phyloP scores from a whole-genome alignment of 2,113 vertebrate genomes.

The Lathamus discolor region DNA sequence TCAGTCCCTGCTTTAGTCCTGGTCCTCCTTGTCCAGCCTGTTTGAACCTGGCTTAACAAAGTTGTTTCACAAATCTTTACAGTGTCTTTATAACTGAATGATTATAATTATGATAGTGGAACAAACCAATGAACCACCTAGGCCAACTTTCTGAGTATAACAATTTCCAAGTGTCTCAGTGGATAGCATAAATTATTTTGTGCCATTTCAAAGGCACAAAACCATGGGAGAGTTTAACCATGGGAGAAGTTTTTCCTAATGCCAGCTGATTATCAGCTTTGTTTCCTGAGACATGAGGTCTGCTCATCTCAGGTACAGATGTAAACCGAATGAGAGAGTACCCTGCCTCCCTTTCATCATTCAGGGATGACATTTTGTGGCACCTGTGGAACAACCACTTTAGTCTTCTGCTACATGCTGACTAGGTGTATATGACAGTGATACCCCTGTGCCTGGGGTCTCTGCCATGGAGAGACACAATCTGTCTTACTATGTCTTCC shows the following conservation, averaged over 20 bases:
- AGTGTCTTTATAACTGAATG: not conserved
- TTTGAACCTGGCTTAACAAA: not conserved
- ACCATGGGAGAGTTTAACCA: not conserved
- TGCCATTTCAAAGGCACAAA: not conserved
- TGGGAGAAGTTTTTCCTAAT: not conserved
- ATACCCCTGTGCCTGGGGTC: not conserved
- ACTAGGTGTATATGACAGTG: not conserved
- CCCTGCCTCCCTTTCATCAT: not conserved
- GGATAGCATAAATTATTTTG: not conserved
- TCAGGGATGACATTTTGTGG: not conserved
- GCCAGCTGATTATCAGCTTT: not conserved
- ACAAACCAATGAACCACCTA: not conserved
- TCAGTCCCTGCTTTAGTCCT: not conserved
- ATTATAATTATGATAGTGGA: not conserved
- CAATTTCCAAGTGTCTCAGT: not conserved
- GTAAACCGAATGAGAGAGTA: not conserved
- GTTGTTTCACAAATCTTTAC: not conserved
- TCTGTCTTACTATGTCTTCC: accelerated
- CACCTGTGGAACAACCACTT: not conserved
- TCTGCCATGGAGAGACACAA: not conserved
- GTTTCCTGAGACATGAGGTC: not conserved
- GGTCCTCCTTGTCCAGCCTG: not conserved
- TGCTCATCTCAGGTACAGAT: not conserved
- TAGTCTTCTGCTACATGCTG: accelerated
- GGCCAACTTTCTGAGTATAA: not conserved